These are phyloP conservation scores for Sparus aurata DNA, from an alignment of 2,797 vertebrate species.

Conservation along the genomic window DNA sequence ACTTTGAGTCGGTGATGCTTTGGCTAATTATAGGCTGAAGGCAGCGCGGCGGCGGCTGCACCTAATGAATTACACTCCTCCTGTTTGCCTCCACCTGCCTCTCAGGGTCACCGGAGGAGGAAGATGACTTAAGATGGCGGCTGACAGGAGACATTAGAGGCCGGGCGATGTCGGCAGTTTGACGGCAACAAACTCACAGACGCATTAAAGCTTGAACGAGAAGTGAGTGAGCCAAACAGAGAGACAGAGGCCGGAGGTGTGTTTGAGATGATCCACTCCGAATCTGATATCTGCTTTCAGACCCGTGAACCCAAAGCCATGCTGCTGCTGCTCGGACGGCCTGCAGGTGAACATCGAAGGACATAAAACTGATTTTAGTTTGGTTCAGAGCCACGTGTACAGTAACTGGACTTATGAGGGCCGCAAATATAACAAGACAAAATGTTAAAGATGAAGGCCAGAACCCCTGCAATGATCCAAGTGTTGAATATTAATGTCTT, in stretches of 20 bases:
- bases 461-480: slow-evolving; percentile 15
- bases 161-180: too few relatives aligned
- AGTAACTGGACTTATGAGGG: background rate
- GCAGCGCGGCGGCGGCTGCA: slow-evolving; percentile 25
- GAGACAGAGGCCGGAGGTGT: background rate
- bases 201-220: slow-evolving; percentile 44
- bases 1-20: slow-evolving; percentile 65
- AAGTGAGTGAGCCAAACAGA: background rate
- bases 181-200: slow-evolving; percentile 19
- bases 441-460: background rate
- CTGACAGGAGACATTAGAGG: background rate
- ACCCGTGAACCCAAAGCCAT: background rate
- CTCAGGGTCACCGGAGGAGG: slow-evolving; percentile 44
- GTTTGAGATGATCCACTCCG: background rate
- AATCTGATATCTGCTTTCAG: background rate
- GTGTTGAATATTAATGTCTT: slow-evolving; percentile 47
- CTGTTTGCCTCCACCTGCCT: slow-evolving; percentile 56
- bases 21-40: slow-evolving; percentile 67
- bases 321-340: background rate
- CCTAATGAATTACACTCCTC: slow-evolving; percentile 64
- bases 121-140: slow-evolving; percentile 3
- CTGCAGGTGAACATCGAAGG: background rate
- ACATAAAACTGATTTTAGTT: background rate
- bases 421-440: background rate
- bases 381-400: background rate